A percentile compares a stretch with the other conserved stretches of the same genome.
These are phyloP conservation scores for Rhinogobio ventralis DNA, from an alignment of 2,797 vertebrate genomes.

Conservation along the genomic window DNA sequence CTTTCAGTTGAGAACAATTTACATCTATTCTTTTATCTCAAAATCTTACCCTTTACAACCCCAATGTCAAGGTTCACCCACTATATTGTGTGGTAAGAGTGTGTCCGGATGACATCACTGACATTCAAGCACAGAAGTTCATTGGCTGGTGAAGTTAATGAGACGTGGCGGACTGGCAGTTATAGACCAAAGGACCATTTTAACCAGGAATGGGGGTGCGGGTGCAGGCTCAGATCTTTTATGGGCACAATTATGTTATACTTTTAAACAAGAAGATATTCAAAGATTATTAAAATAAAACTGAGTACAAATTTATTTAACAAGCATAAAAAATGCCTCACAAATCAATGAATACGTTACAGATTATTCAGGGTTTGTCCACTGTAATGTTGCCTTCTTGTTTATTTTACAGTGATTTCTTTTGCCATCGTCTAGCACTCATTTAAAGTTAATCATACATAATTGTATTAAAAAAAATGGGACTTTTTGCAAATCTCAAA, in stretches of 20 bases:
- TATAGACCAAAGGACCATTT: background rate
- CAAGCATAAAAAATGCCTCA: background rate
- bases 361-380: background rate
- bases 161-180: background rate
- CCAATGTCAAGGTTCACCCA: conserved; percentile 12
- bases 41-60: conserved; percentile 19
- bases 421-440: background rate
- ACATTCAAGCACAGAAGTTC: background rate
- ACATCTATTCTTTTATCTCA: conserved; percentile 50
- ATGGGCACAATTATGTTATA: background rate
- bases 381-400: background rate
- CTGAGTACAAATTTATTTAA: background rate
- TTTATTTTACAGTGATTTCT: background rate
- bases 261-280: background rate
- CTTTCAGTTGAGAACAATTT: conserved; percentile 43
- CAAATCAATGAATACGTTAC: background rate
- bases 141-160: background rate
- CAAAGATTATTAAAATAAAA: background rate
- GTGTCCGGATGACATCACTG: conserved; percentile 36
- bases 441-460: background rate
- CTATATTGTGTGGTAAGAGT: background rate
- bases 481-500: background rate
- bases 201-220: background rate
- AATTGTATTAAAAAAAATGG: background rate
- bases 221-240: background rate